Conservation (phyloP, 2,113 vertebrate genomes). For the Dolichotis patagonum region DNA sequence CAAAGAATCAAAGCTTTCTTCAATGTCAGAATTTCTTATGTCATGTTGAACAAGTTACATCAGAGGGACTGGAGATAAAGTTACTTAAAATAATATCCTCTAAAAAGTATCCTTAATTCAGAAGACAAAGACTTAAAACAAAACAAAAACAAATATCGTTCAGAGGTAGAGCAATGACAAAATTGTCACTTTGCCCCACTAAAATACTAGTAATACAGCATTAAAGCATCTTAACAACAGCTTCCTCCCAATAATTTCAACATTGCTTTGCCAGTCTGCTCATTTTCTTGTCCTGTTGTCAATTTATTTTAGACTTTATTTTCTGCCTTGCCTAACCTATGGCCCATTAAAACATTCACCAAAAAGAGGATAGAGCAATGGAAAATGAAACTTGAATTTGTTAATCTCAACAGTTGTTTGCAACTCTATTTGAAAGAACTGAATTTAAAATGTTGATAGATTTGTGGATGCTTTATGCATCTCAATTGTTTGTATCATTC, state of each 20-base stretch:
- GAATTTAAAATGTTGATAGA: conserved; percentile 28
- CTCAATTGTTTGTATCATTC: neutral
- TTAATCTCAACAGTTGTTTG: neutral
- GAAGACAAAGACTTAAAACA: conserved; percentile 2
- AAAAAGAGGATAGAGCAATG: neutral
- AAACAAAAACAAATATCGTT: neutral
- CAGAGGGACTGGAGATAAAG: neutral
- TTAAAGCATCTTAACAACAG: neutral
- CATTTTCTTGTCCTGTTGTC: neutral
- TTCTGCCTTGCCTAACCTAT: neutral
- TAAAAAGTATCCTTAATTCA: conserved; percentile 1
- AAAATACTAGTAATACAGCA: neutral
- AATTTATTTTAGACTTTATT: neutral
- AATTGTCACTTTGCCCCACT: neutral
- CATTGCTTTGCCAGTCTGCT: neutral
- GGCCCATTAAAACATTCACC: neutral
- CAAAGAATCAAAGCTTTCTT: neutral
- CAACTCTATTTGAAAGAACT: neutral
- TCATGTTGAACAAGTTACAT: neutral
- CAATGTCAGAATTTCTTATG: neutral
- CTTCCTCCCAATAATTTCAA: neutral
- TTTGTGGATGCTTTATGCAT: neutral
- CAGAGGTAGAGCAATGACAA: neutral
- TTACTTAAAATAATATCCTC: neutral
- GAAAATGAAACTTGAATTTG: neutral